Base-by-base conservation (phyloP, 1,140 invertebrate species). In the Bombus impatiens region DNA sequence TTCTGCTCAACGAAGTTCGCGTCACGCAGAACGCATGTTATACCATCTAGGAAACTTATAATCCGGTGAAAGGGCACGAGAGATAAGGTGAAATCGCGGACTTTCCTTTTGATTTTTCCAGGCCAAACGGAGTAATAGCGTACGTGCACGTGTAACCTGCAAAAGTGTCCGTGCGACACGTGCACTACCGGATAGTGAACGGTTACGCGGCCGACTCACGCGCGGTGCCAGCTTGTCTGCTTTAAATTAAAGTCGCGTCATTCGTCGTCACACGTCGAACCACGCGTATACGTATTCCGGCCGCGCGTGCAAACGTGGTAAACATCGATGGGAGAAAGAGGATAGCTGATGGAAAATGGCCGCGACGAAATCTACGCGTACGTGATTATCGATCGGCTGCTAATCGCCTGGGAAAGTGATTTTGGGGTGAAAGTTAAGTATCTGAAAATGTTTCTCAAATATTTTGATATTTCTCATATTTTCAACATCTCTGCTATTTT, bases 201-300 rank as follows among this genome's bases (percentile, higher is more conserved):
- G 37, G 42, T 10, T 67, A 57, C 68, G 44, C 79, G 81, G 47
- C 4, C 47, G 74, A 78, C n/a, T 53, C 57, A 25, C 44, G 8
- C 28, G 25, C 37, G 74, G 75, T 78, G 76, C 75, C 82, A 78
- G 75, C 9, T 81, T 74, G 77, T 86, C 84, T 79, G 78, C 68
- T 86, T 81, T 53, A 40, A 86, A 86, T 86, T 81, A 86, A 75
- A 74, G 57, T 42, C 67, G 47, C 67, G 76, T 84, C 78, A 75
- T 71, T 59, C 68, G n/a, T 70, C 57, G 78, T 80, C 78, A 74
- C 75, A 25, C 68, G 81, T 65, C 72, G 12, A 53, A 37, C 81
- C 32, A 15, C 75, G 15, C 67, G 62, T 53, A n/a, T 59, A 59
- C 28, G 59, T 40, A 59, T 44, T 84, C 65, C 37, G 15, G 3